Base-by-base conservation (phyloP, 2,113 vertebrate species). In the Anguilla japonica region DNA sequence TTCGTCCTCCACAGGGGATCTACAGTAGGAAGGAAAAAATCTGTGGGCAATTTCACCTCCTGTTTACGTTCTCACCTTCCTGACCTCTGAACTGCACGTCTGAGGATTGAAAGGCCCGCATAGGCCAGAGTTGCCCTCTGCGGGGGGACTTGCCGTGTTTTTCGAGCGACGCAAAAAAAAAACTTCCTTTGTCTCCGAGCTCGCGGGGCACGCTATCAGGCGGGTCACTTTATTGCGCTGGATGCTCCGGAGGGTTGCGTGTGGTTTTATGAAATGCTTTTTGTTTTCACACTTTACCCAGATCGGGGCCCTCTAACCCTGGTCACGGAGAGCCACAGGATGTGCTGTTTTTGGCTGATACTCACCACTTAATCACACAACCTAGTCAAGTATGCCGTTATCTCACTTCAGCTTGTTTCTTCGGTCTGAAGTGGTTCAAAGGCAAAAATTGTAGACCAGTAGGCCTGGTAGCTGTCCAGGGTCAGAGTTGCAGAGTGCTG, bases 21-120 rank as follows among this genome's bases (percentile, higher is more conserved):
- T 67, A 18, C 39, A 41, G 41, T 41, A 60, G 67, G 15, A 81
- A 81, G 80, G 41, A 46, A 41, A 40, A 71, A 20, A 53, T 50
- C n/a, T 86, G 79, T 15, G 83, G 75, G 22, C 22, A 85, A 87
- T 83, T 83, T 78, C 40, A 26, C 39, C 41, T 34, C 11, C 13
- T 63, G 41, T 6, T 60, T 43, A 83, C 60, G 40, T 40, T 75
- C 63, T 26, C 60, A 34, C 26, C 63, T 63, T 7, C 83, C 83
- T 71, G 50, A 71, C 84, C 71, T 53, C 18, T 9, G n/a, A 39
- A 39, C 9, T 16, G 53, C 56, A 85, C 29, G n/a, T 75, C 71
- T 75, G 71, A 75, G 26, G 1, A 75, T 29, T 60, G 78, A 78
- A 5, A 29, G 34, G 20, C 43, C 43, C 18, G 14, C 20, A 3